Percentiles rank a stretch among this genome's conserved stretches.
Evolutionary conservation across 2,888 invertebrate genomes (phyloP).

Genomic region (Notodonta ziczac): DNA sequence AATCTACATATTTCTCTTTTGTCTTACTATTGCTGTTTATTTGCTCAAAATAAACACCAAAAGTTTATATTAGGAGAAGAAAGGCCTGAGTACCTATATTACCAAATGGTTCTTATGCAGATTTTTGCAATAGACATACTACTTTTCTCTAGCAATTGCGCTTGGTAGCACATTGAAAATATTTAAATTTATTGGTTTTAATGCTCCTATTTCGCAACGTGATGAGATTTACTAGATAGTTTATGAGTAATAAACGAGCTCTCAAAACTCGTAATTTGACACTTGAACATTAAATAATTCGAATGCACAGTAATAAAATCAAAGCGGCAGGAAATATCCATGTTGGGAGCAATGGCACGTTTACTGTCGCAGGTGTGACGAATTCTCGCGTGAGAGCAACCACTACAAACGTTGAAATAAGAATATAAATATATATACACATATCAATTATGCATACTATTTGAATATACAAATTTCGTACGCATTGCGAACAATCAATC

Average conservation of each 20-base stretch:
- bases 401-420: conserved; percentile 31
- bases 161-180: neutral
- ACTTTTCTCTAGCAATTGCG: neutral
- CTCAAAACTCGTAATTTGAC: conserved; percentile 34
- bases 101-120: too few species aligned
- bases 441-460: neutral
- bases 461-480: conserved; percentile 13
- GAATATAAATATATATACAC: conserved; percentile 3
- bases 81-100: too few species aligned
- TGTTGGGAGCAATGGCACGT: conserved; percentile 50
- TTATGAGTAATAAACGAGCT: conserved; percentile 45
- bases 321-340: conserved; percentile 39
- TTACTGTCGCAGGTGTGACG: conserved; percentile 59
- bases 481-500: conserved; percentile 57
- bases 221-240: conserved; percentile 19
- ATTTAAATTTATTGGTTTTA: neutral
- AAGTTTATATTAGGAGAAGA: neutral
- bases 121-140: too few species aligned
- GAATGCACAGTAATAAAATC: conserved; percentile 49
- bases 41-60: neutral
- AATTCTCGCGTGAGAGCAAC: conserved; percentile 47
- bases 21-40: too few species aligned
- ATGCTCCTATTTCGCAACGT: neutral
- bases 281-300: conserved; percentile 42
- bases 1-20: too few species aligned